Percentiles rank a stretch among this genome's conserved stretches.
Conservation (phyloP, 1,140 invertebrate genomes). For the Philotrypesis tridentata region DNA sequence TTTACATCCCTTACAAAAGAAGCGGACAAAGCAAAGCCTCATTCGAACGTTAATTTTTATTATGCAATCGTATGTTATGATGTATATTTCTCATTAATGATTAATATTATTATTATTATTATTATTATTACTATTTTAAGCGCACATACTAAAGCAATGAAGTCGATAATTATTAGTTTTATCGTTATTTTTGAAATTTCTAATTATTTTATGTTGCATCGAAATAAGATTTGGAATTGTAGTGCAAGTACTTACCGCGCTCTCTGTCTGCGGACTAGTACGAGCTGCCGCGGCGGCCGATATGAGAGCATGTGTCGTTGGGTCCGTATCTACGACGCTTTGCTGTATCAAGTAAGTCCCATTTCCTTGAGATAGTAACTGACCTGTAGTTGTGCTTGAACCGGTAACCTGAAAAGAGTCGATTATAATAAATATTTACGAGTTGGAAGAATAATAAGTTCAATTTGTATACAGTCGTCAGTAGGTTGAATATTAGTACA, state of each 20-base stretch:
- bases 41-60: constrained; percentile 5
- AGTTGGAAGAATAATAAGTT: constrained; percentile 56
- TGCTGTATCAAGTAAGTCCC: constrained; percentile 81
- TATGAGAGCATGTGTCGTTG: constrained; percentile 76
- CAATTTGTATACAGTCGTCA: background rate
- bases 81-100: background rate
- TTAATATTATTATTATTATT: background rate
- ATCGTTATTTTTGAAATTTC: background rate
- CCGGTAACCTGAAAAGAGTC: constrained; percentile 56
- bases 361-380: constrained; percentile 74
- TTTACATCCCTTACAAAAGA: background rate
- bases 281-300: constrained; percentile 77
- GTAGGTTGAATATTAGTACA: background rate
- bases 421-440: constrained; percentile 40
- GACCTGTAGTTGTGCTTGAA: constrained; percentile 74
- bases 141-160: constrained; percentile 14
- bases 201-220: background rate
- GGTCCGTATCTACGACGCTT: constrained; percentile 77
- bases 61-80: background rate
- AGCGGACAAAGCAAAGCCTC: constrained; percentile 34
- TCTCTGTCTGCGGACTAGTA: constrained; percentile 84
- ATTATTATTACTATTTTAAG: background rate
- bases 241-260: constrained; percentile 68
- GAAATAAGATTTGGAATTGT: background rate
- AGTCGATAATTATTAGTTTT: background rate